Evolutionary conservation across 2,113 vertebrate genomes (phyloP).

Genomic region (Etia nguti): DNA sequence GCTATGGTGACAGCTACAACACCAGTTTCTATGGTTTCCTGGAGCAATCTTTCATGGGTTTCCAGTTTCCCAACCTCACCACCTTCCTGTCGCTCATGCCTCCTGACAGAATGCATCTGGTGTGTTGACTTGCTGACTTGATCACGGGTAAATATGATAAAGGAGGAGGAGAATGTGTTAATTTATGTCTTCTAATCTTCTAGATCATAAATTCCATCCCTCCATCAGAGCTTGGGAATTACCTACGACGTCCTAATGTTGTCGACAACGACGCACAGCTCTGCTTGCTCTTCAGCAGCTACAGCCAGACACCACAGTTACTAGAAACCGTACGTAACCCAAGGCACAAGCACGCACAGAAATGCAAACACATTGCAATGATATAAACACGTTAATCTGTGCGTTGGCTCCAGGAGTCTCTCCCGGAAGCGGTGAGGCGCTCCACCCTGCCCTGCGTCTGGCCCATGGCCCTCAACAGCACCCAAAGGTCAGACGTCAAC

Average conservation of each 20-base stretch:
- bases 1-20: slow-evolving; percentile 50
- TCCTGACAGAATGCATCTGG: slow-evolving; percentile 23
- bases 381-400: not conserved
- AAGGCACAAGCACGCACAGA: not conserved
- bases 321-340: slow-evolving; percentile 50
- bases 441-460: slow-evolving; percentile 65
- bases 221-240: slow-evolving; percentile 34
- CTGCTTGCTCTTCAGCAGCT: slow-evolving; percentile 60
- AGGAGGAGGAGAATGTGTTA: not conserved
- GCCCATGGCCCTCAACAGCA: slow-evolving; percentile 54
- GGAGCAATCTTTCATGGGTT: slow-evolving; percentile 57
- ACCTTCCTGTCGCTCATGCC: slow-evolving; percentile 67
- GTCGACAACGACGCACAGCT: slow-evolving; percentile 38
- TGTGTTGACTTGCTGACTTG: slow-evolving; percentile 16
- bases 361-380: not conserved
- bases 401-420: slow-evolving; percentile 40
- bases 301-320: slow-evolving; percentile 34
- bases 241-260: slow-evolving; percentile 32
- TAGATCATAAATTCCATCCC: slow-evolving; percentile 71
- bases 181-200: not conserved
- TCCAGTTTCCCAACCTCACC: slow-evolving; percentile 69
- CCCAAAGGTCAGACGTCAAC: slow-evolving; percentile 40
- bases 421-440: slow-evolving; percentile 22
- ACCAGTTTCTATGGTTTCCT: slow-evolving; percentile 66
- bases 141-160: not conserved